These are phyloP conservation scores for Apodemus speciosus DNA, from an alignment of 2,113 vertebrate species.

Conservation along the genomic window DNA sequence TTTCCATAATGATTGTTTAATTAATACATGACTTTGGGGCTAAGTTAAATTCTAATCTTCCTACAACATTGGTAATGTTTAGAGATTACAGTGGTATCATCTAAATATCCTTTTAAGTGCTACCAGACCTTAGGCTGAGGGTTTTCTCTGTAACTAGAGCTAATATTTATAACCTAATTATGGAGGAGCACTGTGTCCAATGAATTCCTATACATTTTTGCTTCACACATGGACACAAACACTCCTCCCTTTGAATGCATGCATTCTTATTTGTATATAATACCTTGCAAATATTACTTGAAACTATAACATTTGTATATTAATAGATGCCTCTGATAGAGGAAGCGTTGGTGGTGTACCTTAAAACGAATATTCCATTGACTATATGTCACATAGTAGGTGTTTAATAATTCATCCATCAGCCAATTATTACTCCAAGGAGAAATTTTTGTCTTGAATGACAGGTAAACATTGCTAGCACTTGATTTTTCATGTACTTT, in stretches of 20 bases:
- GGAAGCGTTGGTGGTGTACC: constrained; percentile 26
- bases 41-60: constrained; percentile 45
- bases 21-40: not conserved
- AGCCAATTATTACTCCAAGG: constrained; percentile 34
- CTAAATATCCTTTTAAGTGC: constrained; percentile 48
- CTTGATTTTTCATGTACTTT: constrained; percentile 68
- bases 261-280: constrained; percentile 34
- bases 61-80: constrained; percentile 55
- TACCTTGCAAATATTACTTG: constrained; percentile 31
- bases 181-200: not conserved
- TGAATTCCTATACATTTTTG: not conserved
- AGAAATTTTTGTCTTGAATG: constrained; percentile 59
- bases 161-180: constrained; percentile 45
- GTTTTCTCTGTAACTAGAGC: constrained; percentile 13
- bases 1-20: constrained; percentile 56
- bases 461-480: constrained; percentile 42
- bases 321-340: constrained; percentile 25
- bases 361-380: constrained; percentile 40
- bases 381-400: constrained; percentile 2
- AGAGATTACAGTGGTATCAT: not conserved
- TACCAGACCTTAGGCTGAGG: constrained; percentile 6
- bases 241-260: not conserved
- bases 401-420: constrained; percentile 46
- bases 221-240: not conserved
- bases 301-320: constrained; percentile 47